Evolutionary conservation across 2,797 vertebrate genomes (phyloP).

Genomic region (Gymnoscopelus microlampas): DNA sequence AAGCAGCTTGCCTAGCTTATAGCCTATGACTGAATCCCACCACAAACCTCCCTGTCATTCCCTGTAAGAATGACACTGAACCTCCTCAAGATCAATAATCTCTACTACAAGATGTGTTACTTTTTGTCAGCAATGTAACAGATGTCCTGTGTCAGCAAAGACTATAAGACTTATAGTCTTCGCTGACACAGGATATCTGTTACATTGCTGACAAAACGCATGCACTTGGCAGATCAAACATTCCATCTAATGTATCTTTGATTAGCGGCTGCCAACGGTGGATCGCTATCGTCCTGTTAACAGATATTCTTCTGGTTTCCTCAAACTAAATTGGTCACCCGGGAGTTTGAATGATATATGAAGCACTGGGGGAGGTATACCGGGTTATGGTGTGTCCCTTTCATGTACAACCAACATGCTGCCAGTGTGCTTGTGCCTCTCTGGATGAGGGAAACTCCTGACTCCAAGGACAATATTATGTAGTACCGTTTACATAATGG

Average conservation of each 20-base stretch:
- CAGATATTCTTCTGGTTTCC: background rate
- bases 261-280: background rate
- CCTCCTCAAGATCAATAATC: no score
- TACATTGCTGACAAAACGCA: background rate
- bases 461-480: background rate
- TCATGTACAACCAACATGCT: background rate
- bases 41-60: no score
- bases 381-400: background rate
- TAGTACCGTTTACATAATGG: slow-evolving; percentile 20
- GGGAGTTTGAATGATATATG: slow-evolving; percentile 20
- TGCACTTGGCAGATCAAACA: slow-evolving; percentile 1
- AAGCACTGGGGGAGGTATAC: slow-evolving; percentile 3
- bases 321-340: slow-evolving; percentile 10
- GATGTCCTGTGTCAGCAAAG: background rate
- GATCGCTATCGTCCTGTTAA: background rate
- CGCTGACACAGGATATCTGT: background rate
- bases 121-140: background rate
- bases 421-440: slow-evolving; percentile 9
- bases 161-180: background rate
- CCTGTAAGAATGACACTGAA: no score
- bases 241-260: background rate
- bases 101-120: background rate
- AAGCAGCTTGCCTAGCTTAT: no score
- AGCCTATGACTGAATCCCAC: no score
- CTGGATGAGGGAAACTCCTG: background rate